Conservation (phyloP, 2,797 vertebrate genomes). For the Chrosomus eos region DNA sequence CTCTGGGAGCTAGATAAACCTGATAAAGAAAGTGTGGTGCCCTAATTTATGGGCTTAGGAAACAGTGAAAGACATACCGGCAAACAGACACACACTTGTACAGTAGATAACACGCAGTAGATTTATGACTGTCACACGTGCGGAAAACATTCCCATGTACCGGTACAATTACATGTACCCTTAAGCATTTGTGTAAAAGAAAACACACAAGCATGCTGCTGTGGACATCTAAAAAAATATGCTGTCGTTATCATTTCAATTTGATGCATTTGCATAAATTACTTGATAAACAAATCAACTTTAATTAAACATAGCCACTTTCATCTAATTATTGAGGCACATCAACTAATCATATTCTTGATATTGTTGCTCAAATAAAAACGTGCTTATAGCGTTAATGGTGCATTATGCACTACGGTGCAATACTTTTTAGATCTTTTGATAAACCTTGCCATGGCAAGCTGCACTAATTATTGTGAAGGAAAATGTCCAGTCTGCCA, state of each 20-base stretch:
- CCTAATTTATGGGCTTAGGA: slow-evolving; percentile 72
- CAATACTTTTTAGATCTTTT: not conserved
- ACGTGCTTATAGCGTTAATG: no score
- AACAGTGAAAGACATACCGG: slow-evolving; percentile 9
- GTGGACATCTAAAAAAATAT: not conserved
- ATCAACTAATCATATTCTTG: not conserved
- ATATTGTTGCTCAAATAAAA: not conserved
- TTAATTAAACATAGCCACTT: slow-evolving; percentile 5
- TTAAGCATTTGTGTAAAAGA: not conserved
- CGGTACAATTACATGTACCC: not conserved
- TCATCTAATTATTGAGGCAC: not conserved
- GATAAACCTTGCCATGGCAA: not conserved
- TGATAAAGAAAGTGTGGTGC: slow-evolving; percentile 65
- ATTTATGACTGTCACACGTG: not conserved
- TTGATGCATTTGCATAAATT: not conserved
- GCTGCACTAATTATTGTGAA: not conserved
- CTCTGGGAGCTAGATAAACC: slow-evolving; percentile 73
- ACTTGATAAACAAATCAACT: not conserved
- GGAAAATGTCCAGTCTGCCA: not conserved
- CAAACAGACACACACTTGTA: slow-evolving; percentile 4
- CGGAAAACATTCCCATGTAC: not conserved
- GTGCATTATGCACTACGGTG: not conserved
- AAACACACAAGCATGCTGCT: not conserved
- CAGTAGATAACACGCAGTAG: not conserved
- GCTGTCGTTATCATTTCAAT: not conserved